These are phyloP conservation scores for Catocala nupta DNA, from an alignment of 2,888 invertebrate species.

Conservation along the genomic window DNA sequence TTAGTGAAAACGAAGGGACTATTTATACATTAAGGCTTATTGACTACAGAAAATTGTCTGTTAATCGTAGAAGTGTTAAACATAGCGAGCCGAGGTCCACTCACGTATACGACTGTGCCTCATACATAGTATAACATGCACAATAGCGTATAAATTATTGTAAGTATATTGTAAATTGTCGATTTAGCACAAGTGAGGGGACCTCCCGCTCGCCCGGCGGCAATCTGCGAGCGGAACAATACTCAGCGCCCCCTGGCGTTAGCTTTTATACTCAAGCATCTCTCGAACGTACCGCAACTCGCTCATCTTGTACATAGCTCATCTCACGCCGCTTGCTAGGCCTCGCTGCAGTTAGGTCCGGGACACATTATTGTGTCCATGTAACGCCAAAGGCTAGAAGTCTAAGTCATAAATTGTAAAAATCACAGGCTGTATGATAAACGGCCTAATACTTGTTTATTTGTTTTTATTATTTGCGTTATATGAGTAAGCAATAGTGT, in stretches of 20 bases:
- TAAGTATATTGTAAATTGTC: conserved; percentile 29
- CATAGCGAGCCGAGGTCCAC: conserved; percentile 19
- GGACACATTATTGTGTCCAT: conserved; percentile 38
- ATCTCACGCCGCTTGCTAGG: conserved; percentile 21
- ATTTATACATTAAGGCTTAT: conserved; percentile 45
- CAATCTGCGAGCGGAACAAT: conserved; percentile 17
- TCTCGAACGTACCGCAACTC: conserved; percentile 9
- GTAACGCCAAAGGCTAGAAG: conserved; percentile 48
- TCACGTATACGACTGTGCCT: conserved; percentile 33
- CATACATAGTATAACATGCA: conserved; percentile 33
- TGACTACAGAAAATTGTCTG: conserved; percentile 39
- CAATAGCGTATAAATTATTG: conserved; percentile 23
- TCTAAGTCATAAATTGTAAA: conserved; percentile 51
- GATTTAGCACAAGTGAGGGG: conserved; percentile 21
- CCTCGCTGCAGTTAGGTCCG: conserved; percentile 33
- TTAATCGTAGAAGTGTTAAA: conserved; percentile 16
- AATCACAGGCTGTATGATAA: conserved; percentile 28
- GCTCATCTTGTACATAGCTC: conserved; percentile 45
- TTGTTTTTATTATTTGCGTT: conserved; percentile 39
- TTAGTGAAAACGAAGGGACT: conserved; percentile 33
- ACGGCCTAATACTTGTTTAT: conserved; percentile 35
- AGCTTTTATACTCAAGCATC: conserved; percentile 14
- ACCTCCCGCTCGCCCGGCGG: not conserved
- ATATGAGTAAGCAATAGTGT: conserved; percentile 37
- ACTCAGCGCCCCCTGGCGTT: conserved; percentile 26